Evolutionary conservation across 2,797 vertebrate genomes (phyloP).

Genomic region (Sarcoramphus papa): DNA sequence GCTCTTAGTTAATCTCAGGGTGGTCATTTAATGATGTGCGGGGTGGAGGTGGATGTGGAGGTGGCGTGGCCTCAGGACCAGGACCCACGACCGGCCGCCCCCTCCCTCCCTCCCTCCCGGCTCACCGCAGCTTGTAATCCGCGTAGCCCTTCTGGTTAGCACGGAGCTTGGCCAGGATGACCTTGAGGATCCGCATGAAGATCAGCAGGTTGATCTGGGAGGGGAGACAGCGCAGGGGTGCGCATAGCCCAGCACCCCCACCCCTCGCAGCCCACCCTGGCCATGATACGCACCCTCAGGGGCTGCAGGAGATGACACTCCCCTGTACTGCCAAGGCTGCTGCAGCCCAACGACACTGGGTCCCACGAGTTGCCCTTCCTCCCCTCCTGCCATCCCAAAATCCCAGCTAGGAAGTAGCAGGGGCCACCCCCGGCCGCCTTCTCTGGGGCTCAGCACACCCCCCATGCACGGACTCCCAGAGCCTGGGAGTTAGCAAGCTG

Average conservation of each 20-base stretch:
- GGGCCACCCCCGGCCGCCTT: background rate
- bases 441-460: background rate
- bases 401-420: background rate
- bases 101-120: background rate
- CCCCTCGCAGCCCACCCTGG: background rate
- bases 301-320: background rate
- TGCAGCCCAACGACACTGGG: rapidly evolving
- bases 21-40: rapidly evolving
- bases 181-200: constrained; percentile 82
- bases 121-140: constrained; percentile 77
- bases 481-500: background rate
- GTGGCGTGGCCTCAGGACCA: no score
- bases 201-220: constrained; percentile 84
- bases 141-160: constrained; percentile 80
- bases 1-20: background rate
- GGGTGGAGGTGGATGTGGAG: rapidly evolving
- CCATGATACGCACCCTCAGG: rapidly evolving
- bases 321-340: background rate
- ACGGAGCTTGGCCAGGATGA: constrained; percentile 83
- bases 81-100: rapidly evolving
- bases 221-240: background rate
- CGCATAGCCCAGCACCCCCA: background rate
- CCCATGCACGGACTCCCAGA: rapidly evolving
- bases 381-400: background rate
- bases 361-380: background rate